These are phyloP conservation scores for Oxyura jamaicensis DNA, from an alignment of 2,113 vertebrate genomes.

Conservation along the genomic window DNA sequence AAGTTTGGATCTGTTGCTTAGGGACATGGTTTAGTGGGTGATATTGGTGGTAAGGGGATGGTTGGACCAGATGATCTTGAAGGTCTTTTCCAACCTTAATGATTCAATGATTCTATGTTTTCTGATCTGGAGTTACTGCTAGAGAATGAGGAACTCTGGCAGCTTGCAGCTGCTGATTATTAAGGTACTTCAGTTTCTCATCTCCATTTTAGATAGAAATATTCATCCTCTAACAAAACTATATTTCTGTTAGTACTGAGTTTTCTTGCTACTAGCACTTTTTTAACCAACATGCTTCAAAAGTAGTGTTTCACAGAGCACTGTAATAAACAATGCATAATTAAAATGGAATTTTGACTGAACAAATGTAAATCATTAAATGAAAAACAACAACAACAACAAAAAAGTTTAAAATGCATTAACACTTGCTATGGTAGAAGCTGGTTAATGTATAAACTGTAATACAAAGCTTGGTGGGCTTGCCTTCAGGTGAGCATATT, in stretches of 20 bases:
- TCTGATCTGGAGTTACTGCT: rapidly evolving
- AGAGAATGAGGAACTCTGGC: neutral
- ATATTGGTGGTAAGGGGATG: no score
- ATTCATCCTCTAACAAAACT: neutral
- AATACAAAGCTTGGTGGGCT: neutral
- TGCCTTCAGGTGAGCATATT: neutral
- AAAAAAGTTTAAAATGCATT: neutral
- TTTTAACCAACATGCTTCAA: neutral
- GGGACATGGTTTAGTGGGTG: no score
- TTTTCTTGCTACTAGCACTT: neutral
- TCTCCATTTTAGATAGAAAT: neutral
- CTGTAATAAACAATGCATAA: neutral
- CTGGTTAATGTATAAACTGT: neutral
- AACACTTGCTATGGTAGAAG: neutral
- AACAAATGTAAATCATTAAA: neutral
- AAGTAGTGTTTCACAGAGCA: neutral
- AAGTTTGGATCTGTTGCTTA: no score
- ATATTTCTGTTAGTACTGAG: neutral
- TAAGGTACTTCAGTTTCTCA: neutral
- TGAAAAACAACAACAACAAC: no score
- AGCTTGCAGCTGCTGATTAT: neutral
- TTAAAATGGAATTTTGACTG: neutral
- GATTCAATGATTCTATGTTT: neutral
- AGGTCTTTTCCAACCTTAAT: no score
- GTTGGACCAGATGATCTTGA: no score